Evolutionary conservation across 92 coral and sea anemone species (phyloP).

Genomic region (Umimayanthus kanabou): DNA sequence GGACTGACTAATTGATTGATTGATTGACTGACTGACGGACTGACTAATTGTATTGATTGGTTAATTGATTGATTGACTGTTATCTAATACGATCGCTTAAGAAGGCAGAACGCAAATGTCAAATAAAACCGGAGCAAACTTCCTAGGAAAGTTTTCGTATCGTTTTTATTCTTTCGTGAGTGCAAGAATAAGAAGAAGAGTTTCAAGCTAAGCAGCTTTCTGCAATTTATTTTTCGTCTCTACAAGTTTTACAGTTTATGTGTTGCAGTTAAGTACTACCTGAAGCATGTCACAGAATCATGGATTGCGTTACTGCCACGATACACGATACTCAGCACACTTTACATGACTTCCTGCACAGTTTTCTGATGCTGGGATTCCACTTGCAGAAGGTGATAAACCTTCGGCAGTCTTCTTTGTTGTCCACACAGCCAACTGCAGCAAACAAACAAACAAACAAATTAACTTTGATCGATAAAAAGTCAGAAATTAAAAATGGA

Average conservation of each 20-base stretch:
- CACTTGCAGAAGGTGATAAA: conserved; percentile 6
- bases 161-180: not conserved
- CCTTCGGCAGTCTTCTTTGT: not conserved
- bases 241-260: not conserved
- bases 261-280: not conserved
- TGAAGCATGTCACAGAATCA: not conserved
- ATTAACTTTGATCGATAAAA: no score
- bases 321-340: not conserved
- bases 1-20: no score
- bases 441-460: no score
- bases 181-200: not conserved
- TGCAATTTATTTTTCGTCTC: not conserved
- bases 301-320: not conserved
- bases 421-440: not conserved
- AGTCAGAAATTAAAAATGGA: no score
- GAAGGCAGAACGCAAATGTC: no score
- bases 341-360: conserved; percentile 3
- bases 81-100: no score
- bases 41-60: no score
- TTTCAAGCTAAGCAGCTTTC: not conserved
- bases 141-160: no score
- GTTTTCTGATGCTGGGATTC: not conserved
- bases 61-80: no score
- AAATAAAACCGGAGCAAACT: no score
- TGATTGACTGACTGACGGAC: no score